Evolutionary conservation across 2,888 invertebrate genomes (phyloP), one percentile per base, ranked within the genome.

Genomic region (Tenthredo distinguenda): DNA sequence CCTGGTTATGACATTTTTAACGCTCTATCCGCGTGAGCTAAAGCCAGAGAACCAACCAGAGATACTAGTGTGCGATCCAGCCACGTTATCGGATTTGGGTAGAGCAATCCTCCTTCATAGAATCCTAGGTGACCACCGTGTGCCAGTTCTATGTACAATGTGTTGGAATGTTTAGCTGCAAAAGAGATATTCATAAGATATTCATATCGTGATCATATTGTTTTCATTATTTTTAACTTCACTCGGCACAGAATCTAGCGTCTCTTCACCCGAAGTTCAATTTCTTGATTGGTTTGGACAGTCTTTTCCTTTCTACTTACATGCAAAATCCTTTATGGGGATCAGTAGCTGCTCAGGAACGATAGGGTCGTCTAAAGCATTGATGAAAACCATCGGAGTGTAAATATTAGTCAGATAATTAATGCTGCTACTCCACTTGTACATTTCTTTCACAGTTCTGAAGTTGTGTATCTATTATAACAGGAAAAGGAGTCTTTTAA

Each of bases 71-170:
- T 96, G 72, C 98, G 96, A 94, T 99, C 99, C 86, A 99, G 94
- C 99, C 99, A 99, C 86, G 98, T 98, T 85, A 98, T 97, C 0
- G 97, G 97, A 92, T 98, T 97, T 0, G 99, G 98, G 93, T 97
- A 97, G 1, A 98, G 92, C 40, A 97, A 94, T 26, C 98, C 98
- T 12, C 98, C 98, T 94, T 99, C 99, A 93, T 98, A 98, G 94
- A 98, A 99, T 31, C 99, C 99, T 88, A 99, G 95, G 94, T 99
- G 99, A 4, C 99, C 99, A 15, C 99, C 99, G 93, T 99, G 98
- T 12, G 97, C 96, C 37, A 98, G 94, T 92, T 98, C 97, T 85
- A 98, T 94, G 91, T 96, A 98, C 89, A 98, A 95, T 3, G 95
- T 94, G 89, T 96, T 96, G 81, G 95, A 95, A 86, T 95, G 96